These are phyloP conservation scores for Aphyosemion australe DNA, from an alignment of 2,113 vertebrate genomes.

Conservation along the genomic window DNA sequence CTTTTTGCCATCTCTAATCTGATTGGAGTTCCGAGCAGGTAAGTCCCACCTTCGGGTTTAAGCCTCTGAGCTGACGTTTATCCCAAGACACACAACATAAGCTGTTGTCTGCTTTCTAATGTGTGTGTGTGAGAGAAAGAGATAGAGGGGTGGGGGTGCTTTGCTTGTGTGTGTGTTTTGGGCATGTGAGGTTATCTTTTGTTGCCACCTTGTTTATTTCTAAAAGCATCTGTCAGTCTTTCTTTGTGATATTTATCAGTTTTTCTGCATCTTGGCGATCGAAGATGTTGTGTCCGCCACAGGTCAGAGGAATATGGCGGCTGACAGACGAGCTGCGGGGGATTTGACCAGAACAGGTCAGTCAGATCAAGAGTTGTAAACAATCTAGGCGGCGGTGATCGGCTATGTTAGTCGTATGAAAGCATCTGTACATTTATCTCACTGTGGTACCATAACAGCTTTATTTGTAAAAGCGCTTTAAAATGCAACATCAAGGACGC, in stretches of 20 bases:
- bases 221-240: neutral
- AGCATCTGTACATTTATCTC: too few relatives aligned
- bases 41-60: slow-evolving; percentile 59
- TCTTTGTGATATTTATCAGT: neutral
- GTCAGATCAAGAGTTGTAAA: slow-evolving; percentile 14
- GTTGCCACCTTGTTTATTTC: slow-evolving; percentile 14
- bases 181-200: slow-evolving; percentile 3
- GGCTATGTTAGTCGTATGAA: too few relatives aligned
- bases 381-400: neutral
- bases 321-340: slow-evolving; percentile 30
- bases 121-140: slow-evolving; percentile 12
- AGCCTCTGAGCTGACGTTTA: slow-evolving; percentile 66
- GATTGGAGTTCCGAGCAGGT: slow-evolving; percentile 55
- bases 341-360: slow-evolving; percentile 71
- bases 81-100: slow-evolving; percentile 55
- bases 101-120: slow-evolving; percentile 64
- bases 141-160: neutral
- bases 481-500: too few relatives aligned
- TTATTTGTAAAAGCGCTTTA: too few relatives aligned
- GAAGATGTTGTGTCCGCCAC: slow-evolving; percentile 40
- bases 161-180: slow-evolving; percentile 1
- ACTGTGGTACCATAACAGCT: too few relatives aligned
- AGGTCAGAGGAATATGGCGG: slow-evolving; percentile 44
- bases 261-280: slow-evolving; percentile 21
- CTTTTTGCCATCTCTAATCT: slow-evolving; percentile 35